Base-by-base conservation (phyloP, 35 echinoderm and acorn worm genomes). In the Eucidaris tribuloides region DNA sequence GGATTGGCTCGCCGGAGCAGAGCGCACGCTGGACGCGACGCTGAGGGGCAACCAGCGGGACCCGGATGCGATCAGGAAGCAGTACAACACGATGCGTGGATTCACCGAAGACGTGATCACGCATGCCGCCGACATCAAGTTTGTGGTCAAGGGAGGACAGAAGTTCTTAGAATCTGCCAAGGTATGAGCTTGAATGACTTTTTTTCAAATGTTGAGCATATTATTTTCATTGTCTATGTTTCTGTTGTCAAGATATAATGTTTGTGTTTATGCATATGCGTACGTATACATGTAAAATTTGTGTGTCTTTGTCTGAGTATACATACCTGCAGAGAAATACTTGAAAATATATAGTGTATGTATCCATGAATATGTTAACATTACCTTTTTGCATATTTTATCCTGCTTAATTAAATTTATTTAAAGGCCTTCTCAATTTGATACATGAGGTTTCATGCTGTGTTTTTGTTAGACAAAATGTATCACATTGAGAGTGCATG, bases 131-230 rank as follows among this genome's bases (percentile, higher is more conserved):
- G 96, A 99, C 48, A 54, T 99, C 41, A 99, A 99, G 87, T 99
- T 93, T 83, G 91, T 90, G 40, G 80, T 92, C 29, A 99, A 93
- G 61, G 90, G 86, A n/a, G 96, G 96, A n/a, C 96, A 93, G 78
- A 99, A 99, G 42, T 87, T 68, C 28, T 58, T 99, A 42, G 96
- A 99, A 27, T 77, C 87, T 5, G 83, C 90, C 1, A 99, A 99
- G 90, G 96, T 99, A 77, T 58, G 40, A 4, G 14, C 38, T 71
- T 2, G 5, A 43, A 4, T 15, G 44, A 30, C 41, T 34, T 70
- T 70, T 72, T 48, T 19, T 64, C 11, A 32, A 39, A 14, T n/a
- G 1, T 25, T 15, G 2, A 20, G 36, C 46, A 38, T 9, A 37
- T 62, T 82, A 39, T 29, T 52, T 80, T 52, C 6, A 46, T 45